A percentile compares a stretch with the other conserved stretches of the same genome.
These are phyloP conservation scores for Sphaerophoria rueppellii DNA, from an alignment of 2,888 invertebrate genomes.

Conservation along the genomic window DNA sequence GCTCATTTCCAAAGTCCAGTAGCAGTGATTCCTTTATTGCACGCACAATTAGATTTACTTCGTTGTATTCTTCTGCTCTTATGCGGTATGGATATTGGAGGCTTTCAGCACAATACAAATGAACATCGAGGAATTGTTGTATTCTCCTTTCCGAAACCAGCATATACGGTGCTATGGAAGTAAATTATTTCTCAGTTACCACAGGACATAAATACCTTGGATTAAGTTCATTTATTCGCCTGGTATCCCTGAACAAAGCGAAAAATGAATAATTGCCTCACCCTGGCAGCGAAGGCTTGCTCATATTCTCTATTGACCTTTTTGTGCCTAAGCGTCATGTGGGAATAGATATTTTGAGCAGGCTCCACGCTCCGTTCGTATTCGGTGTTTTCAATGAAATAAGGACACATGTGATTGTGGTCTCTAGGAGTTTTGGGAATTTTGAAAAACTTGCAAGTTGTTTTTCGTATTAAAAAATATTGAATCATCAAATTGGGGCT, in stretches of 20 bases:
- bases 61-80: slow-evolving; percentile 19
- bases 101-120: slow-evolving; percentile 43
- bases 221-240: slow-evolving; percentile 73
- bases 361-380: slow-evolving; percentile 22
- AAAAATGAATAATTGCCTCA: slow-evolving; percentile 71
- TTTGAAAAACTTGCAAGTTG: neutral
- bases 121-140: slow-evolving; percentile 8
- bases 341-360: slow-evolving; percentile 17
- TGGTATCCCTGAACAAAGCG: slow-evolving; percentile 69
- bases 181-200: slow-evolving; percentile 72
- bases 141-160: slow-evolving; percentile 27
- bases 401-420: neutral
- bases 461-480: neutral
- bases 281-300: slow-evolving; percentile 67
- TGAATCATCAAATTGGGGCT: slow-evolving; percentile 38
- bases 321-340: slow-evolving; percentile 53
- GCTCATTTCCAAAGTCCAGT: slow-evolving; percentile 69
- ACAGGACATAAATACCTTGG: slow-evolving; percentile 72
- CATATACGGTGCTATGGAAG: slow-evolving; percentile 45
- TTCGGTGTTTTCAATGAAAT: slow-evolving; percentile 40
- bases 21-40: slow-evolving; percentile 73
- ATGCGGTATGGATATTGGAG: slow-evolving; percentile 1
- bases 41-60: slow-evolving; percentile 74
- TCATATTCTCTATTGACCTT: slow-evolving; percentile 51
- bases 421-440: slow-evolving; percentile 4